These are phyloP conservation scores for Phocides pigmalion DNA, from an alignment of 1,140 invertebrate species.

Conservation along the genomic window DNA sequence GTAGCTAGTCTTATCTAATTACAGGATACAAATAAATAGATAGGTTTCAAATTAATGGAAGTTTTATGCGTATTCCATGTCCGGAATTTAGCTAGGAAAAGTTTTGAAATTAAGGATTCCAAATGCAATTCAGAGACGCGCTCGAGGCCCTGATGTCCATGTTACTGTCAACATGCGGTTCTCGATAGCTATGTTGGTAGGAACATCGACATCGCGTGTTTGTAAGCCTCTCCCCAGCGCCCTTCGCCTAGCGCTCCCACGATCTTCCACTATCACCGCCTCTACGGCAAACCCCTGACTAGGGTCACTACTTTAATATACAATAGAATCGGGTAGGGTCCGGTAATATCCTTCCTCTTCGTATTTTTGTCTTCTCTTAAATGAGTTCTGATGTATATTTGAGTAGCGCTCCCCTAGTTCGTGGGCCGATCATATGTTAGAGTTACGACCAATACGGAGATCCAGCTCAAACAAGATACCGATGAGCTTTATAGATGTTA, in stretches of 20 bases:
- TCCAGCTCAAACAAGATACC: conserved; percentile 28
- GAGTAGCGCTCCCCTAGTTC: conserved; percentile 49
- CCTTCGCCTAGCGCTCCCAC: conserved; percentile 73
- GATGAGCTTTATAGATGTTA: conserved; percentile 28
- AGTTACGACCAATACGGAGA: conserved; percentile 32
- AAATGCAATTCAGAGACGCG: conserved; percentile 53
- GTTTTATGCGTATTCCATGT: no score
- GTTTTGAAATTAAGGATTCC: conserved; percentile 39
- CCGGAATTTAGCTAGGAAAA: conserved; percentile 22
- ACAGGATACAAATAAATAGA: no score
- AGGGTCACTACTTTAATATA: conserved; percentile 54
- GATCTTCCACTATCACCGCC: conserved; percentile 74
- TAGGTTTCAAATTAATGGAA: no score
- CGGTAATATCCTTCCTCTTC: conserved; percentile 31
- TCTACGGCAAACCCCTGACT: conserved; percentile 61
- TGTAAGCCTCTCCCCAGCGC: conserved; percentile 67
- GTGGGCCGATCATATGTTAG: conserved; percentile 46
- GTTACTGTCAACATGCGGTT: conserved; percentile 45
- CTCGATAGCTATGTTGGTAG: conserved; percentile 39
- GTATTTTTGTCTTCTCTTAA: conserved; percentile 18
- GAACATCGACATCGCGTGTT: conserved; percentile 43
- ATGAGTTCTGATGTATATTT: conserved; percentile 51
- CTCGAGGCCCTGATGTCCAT: conserved; percentile 44
- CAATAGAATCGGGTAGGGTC: conserved; percentile 38
- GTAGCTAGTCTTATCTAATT: no score